Evolutionary conservation across 2,888 invertebrate species (phyloP).

Genomic region (Agonopterix heracliana): DNA sequence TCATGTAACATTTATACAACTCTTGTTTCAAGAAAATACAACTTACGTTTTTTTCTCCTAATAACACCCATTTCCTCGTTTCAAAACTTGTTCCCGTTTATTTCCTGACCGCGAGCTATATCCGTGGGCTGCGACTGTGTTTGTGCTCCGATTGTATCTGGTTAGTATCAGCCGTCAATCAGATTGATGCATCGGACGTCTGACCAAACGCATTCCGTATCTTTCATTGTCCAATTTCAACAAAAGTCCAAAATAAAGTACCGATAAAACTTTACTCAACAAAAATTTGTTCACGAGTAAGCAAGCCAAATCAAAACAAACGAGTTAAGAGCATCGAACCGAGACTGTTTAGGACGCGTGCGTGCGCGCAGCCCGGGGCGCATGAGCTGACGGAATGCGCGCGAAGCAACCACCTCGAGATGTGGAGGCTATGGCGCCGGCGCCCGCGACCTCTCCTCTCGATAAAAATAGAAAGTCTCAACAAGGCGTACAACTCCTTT

Average conservation of each 20-base stretch:
- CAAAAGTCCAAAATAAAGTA: constrained; percentile 10
- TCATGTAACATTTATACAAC: too few species aligned
- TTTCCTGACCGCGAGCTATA: constrained; percentile 39
- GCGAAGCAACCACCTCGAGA: constrained; percentile 49
- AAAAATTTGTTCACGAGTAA: neutral
- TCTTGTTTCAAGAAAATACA: constrained; percentile 28
- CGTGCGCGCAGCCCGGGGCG: constrained; percentile 65
- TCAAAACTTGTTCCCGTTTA: constrained; percentile 34
- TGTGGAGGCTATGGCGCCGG: constrained; percentile 62
- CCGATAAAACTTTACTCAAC: neutral
- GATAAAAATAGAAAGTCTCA: constrained; percentile 73
- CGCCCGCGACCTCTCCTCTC: constrained; percentile 55
- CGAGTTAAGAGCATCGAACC: constrained; percentile 19
- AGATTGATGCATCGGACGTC: constrained; percentile 42
- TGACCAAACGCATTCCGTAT: constrained; percentile 55
- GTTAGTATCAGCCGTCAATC: constrained; percentile 49
- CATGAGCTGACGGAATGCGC: constrained; percentile 67
- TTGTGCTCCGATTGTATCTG: constrained; percentile 36
- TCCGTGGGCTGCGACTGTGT: constrained; percentile 37
- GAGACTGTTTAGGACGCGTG: constrained; percentile 29
- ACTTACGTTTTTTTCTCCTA: constrained; percentile 72
- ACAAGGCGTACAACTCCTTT: constrained; percentile 60
- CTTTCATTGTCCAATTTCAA: constrained; percentile 55
- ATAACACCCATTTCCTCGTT: constrained; percentile 65
- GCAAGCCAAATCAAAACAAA: constrained; percentile 39